Percentiles rank a stretch among this genome's conserved stretches.
Conservation (phyloP, 1,140 invertebrate genomes). For the Lutraria rhynchaena region DNA sequence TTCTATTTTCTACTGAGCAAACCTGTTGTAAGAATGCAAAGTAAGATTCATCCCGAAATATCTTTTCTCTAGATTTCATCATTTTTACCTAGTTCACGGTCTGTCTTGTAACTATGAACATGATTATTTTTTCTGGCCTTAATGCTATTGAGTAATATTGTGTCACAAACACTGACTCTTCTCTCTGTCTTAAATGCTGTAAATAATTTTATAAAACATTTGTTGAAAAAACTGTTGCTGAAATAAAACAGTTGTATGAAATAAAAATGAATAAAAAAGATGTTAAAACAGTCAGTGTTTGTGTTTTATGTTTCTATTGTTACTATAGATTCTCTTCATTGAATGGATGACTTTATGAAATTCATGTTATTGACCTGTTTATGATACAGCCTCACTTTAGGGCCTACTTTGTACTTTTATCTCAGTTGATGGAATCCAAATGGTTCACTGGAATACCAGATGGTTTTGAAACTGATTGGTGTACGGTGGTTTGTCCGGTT, state of each 20-base stretch:
- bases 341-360: background rate
- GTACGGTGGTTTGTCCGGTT: conserved; percentile 62
- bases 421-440: conserved; percentile 66
- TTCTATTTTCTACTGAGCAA: no score
- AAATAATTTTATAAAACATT: no score
- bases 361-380: background rate
- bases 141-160: no score
- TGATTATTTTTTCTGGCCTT: no score
- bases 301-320: background rate
- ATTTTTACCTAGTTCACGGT: no score
- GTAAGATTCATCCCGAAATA: no score
- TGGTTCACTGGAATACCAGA: conserved; percentile 63
- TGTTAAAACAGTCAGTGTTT: background rate
- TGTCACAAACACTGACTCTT: conserved; percentile 3
- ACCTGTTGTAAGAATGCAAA: no score
- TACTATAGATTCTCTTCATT: background rate
- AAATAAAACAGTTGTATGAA: no score
- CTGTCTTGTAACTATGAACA: no score
- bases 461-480: conserved; percentile 64
- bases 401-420: conserved; percentile 2
- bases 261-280: background rate
- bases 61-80: no score
- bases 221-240: no score
- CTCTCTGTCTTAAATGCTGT: background rate
- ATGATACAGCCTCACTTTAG: background rate